Evolutionary conservation across 2,888 invertebrate genomes (phyloP), one percentile per base, ranked within the genome.

Genomic region (Morpho helenor): DNA sequence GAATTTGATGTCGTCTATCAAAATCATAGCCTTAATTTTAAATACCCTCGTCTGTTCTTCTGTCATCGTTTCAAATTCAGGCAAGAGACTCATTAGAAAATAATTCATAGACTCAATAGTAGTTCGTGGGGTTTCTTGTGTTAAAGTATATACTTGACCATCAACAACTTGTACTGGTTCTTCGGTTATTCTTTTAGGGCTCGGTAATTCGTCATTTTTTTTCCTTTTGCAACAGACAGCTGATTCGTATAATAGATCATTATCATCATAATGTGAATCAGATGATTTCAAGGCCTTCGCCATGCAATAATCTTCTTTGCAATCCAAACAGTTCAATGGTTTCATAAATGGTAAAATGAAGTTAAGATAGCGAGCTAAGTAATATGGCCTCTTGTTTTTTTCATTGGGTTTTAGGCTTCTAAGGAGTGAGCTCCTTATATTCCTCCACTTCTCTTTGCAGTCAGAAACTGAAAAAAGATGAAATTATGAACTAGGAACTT

Each of bases 331-430:
- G 42, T 50, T 63, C 16, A 58, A 39, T 10, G 74, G 73, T 56
- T 76, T 76, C 41, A 76, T 59, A 60, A 69, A 76, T 40, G 76
- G 76, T 49, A 73, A 9, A 23, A 77, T 64, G 51, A 76, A 77
- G 8, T 72, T 67, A 10, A 74, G 62, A 42, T 73, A 75, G 6
- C 68, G 68, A 1, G 67, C 66, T 9, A 76, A 56, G 48, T 76
- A 77, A 42, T 76, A 77, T 0, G 76, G 76, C 43, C 73, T 75
- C 57, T 73, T 75, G 0, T 63, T 60, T 66, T 72, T 76, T 4
- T 60, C 59, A 23, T 63, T 69, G 0, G 66, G 68, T 52, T 72
- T 74, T 62, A 76, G 67, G 52, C 74, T 76, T 53, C 74, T 69
- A 7, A 76, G 57, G 56, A 72, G 75, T 0, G 75, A 76, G 10